A percentile compares a stretch with the other conserved stretches of the same genome.
Evolutionary conservation across 1,140 invertebrate species (phyloP).

Genomic region (Ostrea edulis): DNA sequence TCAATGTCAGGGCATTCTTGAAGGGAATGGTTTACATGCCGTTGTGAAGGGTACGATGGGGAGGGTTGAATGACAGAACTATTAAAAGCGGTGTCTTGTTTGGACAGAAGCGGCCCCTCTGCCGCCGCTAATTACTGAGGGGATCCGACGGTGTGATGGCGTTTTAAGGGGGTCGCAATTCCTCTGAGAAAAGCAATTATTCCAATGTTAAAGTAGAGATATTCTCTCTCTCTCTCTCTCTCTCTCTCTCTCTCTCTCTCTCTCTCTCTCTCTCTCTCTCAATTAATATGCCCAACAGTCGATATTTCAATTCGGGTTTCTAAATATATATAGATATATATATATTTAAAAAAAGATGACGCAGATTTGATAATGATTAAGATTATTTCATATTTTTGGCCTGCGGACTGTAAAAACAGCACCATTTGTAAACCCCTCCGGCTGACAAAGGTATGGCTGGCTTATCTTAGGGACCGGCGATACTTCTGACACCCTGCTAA

Average conservation of each 20-base stretch:
- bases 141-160: not conserved
- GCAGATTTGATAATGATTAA: not conserved
- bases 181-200: constrained; percentile 12
- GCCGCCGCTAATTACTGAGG: not conserved
- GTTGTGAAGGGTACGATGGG: not conserved
- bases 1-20: constrained; percentile 23
- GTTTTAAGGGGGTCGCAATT: not conserved
- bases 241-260: constrained; percentile 28
- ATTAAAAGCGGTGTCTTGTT: constrained; percentile 12
- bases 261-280: constrained; percentile 8
- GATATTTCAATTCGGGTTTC: not conserved
- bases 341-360: constrained; percentile 5
- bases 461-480: constrained; percentile 3
- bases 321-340: too few species aligned
- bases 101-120: constrained; percentile 3
- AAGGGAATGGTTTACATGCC: constrained; percentile 17
- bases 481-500: constrained; percentile 26
- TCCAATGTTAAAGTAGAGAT: not conserved
- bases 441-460: not conserved
- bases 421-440: not conserved
- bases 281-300: not conserved
- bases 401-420: not conserved
- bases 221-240: not conserved
- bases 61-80: constrained; percentile 23
- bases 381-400: constrained; percentile 23